A percentile compares a stretch with the other conserved stretches of the same genome.
Evolutionary conservation across 1,140 invertebrate genomes (phyloP).

Genomic region (Drosophila carrolli): DNA sequence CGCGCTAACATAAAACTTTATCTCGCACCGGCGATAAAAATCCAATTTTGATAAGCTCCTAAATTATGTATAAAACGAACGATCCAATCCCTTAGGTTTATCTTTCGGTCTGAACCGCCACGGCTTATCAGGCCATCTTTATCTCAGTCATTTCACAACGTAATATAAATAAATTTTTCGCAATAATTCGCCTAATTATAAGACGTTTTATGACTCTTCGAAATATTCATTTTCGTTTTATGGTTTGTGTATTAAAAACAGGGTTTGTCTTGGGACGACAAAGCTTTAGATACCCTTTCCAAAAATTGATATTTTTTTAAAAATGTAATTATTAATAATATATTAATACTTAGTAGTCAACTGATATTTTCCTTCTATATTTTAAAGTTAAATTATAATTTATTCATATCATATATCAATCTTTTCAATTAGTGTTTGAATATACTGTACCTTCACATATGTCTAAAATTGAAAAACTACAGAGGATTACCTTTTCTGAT

Average conservation of each 20-base stretch:
- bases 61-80: conserved; percentile 60
- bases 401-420: no score
- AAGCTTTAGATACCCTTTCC: background rate
- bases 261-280: no score
- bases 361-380: no score
- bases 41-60: conserved; percentile 68
- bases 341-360: no score
- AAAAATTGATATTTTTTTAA: background rate
- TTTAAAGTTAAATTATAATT: no score
- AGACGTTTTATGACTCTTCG: conserved; percentile 47
- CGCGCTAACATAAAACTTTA: conserved; percentile 25
- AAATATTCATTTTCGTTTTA: conserved; percentile 55
- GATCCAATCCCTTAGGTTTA: conserved; percentile 41
- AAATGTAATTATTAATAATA: no score
- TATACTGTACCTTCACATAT: no score
- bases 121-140: conserved; percentile 42
- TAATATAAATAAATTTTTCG: conserved; percentile 50
- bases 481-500: background rate
- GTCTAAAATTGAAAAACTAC: no score
- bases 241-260: conserved; percentile 1
- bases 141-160: conserved; percentile 42
- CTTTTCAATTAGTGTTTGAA: no score
- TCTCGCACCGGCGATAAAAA: conserved; percentile 48
- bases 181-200: conserved; percentile 68
- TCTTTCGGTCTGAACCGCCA: conserved; percentile 8